Percentiles rank a stretch among this genome's conserved stretches.
phyloP scores from a whole-genome alignment of 2,797 vertebrate genomes.

The Martes flavigula region DNA sequence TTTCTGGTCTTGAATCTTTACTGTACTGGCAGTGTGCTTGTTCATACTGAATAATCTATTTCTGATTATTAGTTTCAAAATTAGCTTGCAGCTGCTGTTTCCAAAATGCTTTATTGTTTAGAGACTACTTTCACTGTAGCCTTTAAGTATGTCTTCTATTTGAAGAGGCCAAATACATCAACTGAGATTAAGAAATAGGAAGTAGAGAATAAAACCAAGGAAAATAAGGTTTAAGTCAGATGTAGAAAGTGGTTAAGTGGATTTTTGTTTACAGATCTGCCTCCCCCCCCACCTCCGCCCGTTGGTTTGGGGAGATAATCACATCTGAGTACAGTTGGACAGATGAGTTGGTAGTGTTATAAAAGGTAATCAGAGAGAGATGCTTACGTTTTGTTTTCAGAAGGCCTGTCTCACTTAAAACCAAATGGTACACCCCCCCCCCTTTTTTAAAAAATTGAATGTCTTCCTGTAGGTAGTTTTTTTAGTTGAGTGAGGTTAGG shows the following conservation, averaged over 20 bases:
- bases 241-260: not conserved
- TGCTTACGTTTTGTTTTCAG: slow-evolving; percentile 38
- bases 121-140: not conserved
- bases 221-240: not conserved
- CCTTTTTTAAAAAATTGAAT: not conserved
- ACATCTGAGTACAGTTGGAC: not conserved
- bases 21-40: not conserved
- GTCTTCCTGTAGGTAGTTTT: not conserved
- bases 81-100: not conserved
- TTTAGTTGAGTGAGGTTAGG: not conserved
- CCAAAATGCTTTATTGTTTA: slow-evolving; percentile 19
- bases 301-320: not conserved
- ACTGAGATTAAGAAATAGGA: slow-evolving; percentile 8
- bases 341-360: not conserved
- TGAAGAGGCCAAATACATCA: not conserved
- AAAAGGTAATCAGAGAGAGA: slow-evolving; percentile 11
- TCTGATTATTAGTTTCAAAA: slow-evolving; percentile 16
- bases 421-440: not conserved
- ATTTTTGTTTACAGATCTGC: not conserved
- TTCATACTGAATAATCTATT: slow-evolving; percentile 30
- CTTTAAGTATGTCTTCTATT: slow-evolving; percentile 12
- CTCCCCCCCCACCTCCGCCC: accelerated
- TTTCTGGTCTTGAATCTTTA: slow-evolving; percentile 12
- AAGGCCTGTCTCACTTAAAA: not conserved
- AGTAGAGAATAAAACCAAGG: not conserved